A percentile compares a stretch with the other conserved stretches of the same genome.
These are phyloP conservation scores for Spisula solida DNA, from an alignment of 2,888 invertebrate species.

Conservation along the genomic window DNA sequence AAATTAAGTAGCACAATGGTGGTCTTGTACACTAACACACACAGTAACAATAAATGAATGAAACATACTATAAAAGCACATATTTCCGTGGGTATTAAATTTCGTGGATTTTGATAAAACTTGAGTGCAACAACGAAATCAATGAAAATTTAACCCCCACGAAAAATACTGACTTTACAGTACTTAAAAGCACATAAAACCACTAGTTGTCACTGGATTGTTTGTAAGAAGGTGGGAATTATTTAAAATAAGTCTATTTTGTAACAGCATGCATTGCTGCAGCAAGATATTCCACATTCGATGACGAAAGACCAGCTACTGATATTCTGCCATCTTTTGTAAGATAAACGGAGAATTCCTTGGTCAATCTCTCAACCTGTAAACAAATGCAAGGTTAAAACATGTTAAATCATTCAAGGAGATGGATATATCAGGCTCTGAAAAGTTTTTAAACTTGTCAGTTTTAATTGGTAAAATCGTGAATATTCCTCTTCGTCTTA, in stretches of 20 bases:
- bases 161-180: too few relatives aligned
- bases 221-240: background rate
- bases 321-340: constrained; percentile 99
- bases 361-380: constrained; percentile 94
- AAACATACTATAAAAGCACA: too few relatives aligned
- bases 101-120: too few relatives aligned
- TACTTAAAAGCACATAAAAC: background rate
- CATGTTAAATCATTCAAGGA: too few relatives aligned
- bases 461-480: too few relatives aligned
- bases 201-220: background rate
- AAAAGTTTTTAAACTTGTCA: too few relatives aligned
- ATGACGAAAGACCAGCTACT: constrained; percentile 97
- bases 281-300: constrained; percentile 98
- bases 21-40: background rate
- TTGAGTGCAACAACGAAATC: too few relatives aligned
- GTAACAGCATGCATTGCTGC: constrained; percentile 97
- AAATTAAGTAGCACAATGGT: background rate
- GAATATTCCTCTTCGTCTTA: too few relatives aligned
- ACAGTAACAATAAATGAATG: background rate
- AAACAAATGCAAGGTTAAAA: constrained; percentile 20
- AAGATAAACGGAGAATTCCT: constrained; percentile 97
- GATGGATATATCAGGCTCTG: too few relatives aligned
- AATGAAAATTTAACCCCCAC: too few relatives aligned
- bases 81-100: too few relatives aligned
- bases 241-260: constrained; percentile 88